Conservation (phyloP, 2,797 vertebrate species). For the Chromobotia macracanthus region DNA sequence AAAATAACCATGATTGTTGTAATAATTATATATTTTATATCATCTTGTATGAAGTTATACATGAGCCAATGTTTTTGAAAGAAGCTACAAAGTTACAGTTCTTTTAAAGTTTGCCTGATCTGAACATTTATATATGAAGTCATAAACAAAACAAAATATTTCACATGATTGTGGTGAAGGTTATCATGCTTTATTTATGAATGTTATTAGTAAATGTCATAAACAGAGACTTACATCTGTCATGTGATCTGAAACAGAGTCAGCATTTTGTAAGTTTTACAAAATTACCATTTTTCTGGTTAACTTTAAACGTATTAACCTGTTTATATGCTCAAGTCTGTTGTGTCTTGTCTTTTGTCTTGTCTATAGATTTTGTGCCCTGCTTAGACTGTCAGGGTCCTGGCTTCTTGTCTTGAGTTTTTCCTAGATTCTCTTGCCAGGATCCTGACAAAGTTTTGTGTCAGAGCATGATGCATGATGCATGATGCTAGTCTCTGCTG, state of each 20-base stretch:
- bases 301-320: neutral
- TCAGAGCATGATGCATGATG: too few relatives aligned
- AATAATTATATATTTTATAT: neutral
- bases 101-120: too few relatives aligned
- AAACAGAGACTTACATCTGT: too few relatives aligned
- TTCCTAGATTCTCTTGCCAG: too few relatives aligned
- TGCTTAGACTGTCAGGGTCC: too few relatives aligned
- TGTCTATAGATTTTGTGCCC: too few relatives aligned
- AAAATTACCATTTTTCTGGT: neutral
- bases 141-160: neutral
- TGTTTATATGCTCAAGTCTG: neutral
- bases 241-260: neutral
- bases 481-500: too few relatives aligned
- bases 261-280: neutral
- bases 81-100: too few relatives aligned
- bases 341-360: too few relatives aligned
- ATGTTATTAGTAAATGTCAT: neutral
- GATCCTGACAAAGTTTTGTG: too few relatives aligned
- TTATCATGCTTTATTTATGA: neutral
- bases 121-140: neutral
- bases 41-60: neutral
- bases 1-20: neutral
- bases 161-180: neutral
- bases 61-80: neutral
- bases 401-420: too few relatives aligned